These are phyloP conservation scores for Leptinotarsa tumamoca DNA, from an alignment of 2,888 invertebrate species.

Conservation along the genomic window DNA sequence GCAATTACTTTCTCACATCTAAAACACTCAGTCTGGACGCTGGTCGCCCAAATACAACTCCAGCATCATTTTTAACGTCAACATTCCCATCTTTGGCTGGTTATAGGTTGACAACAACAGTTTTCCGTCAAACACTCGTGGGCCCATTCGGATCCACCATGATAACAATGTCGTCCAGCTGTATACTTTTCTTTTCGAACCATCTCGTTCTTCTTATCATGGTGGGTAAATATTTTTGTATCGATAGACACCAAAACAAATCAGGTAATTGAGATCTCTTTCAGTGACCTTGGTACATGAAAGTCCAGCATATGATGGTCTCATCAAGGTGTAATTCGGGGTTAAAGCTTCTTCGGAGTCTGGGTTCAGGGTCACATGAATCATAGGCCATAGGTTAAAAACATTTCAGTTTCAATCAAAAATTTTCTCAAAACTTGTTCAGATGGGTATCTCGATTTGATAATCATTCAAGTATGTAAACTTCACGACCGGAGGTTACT, in stretches of 20 bases:
- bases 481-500: no score
- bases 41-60: not conserved
- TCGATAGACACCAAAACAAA: not conserved
- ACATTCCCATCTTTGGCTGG: not conserved
- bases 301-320: not conserved
- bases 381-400: not conserved
- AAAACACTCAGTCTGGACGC: not conserved
- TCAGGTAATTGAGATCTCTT: not conserved
- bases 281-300: not conserved
- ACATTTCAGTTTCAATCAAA: not conserved
- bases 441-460: no score
- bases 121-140: not conserved
- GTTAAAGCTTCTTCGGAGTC: not conserved
- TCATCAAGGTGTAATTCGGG: not conserved
- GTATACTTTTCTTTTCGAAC: not conserved
- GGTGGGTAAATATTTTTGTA: not conserved
- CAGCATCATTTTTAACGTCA: not conserved
- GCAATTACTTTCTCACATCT: not conserved
- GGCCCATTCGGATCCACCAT: not conserved
- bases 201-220: not conserved
- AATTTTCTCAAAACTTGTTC: not conserved
- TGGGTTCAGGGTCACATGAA: not conserved
- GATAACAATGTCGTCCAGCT: not conserved
- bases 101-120: not conserved
- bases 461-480: no score